A percentile compares a stretch with the other conserved stretches of the same genome.
Evolutionary conservation across 2,888 invertebrate species (phyloP).

Genomic region (Serripes groenlandicus): DNA sequence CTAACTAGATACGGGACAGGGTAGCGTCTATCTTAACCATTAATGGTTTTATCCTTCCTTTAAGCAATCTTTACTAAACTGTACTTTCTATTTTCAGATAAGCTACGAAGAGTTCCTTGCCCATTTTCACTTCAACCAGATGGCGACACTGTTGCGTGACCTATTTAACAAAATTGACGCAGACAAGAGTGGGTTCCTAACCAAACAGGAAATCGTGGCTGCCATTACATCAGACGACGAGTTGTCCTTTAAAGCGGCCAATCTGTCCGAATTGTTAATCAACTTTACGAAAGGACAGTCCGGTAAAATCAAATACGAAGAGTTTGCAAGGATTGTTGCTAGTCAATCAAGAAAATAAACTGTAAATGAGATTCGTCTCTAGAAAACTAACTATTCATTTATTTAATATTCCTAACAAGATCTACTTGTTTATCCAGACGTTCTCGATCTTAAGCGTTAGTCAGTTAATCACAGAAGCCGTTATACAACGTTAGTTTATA

Average conservation of each 20-base stretch:
- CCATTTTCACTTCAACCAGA: conserved; percentile 72
- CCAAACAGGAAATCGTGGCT: conserved; percentile 76
- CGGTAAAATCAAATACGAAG: conserved; percentile 76
- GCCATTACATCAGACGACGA: conserved; percentile 75
- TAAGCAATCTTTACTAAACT: no score
- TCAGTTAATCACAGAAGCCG: no score
- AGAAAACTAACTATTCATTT: no score
- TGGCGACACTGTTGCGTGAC: conserved; percentile 69
- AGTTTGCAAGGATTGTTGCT: conserved; percentile 68
- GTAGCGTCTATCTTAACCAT: background rate
- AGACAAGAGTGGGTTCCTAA: conserved; percentile 79
- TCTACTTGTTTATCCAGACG: no score
- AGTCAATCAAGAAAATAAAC: conserved; percentile 52
- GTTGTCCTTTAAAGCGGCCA: conserved; percentile 75
- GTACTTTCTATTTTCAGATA: conserved; percentile 58
- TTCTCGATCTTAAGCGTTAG: no score
- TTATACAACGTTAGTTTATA: no score
- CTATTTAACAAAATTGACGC: conserved; percentile 76
- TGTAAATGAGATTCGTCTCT: no score
- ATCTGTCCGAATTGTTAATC: conserved; percentile 75
- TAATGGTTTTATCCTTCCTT: no score
- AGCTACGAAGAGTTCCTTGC: conserved; percentile 80
- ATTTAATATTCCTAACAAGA: no score
- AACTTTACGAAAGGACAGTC: conserved; percentile 71
- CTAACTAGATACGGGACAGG: no score